Evolutionary conservation across 1,140 invertebrate species (phyloP).

Genomic region (Musca domestica): DNA sequence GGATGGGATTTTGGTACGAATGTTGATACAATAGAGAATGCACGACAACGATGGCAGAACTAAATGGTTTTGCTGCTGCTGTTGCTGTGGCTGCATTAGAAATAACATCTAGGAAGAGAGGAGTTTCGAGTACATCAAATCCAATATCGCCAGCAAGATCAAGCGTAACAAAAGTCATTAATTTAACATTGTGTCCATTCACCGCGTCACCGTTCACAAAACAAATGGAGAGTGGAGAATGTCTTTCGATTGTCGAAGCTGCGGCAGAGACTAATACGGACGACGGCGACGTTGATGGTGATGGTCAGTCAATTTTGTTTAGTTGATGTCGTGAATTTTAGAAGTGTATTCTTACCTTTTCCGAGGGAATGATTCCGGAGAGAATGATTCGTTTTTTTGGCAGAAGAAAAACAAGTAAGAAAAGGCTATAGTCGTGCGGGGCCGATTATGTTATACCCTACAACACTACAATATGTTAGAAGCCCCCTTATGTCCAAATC

Average conservation of each 20-base stretch:
- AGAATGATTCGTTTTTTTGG: too few relatives aligned
- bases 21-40: too few relatives aligned
- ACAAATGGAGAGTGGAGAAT: slow-evolving; percentile 1
- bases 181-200: slow-evolving; percentile 49
- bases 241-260: slow-evolving; percentile 19
- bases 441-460: too few relatives aligned
- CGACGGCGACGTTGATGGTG: too few relatives aligned
- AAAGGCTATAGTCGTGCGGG: too few relatives aligned
- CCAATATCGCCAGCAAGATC: slow-evolving; percentile 35
- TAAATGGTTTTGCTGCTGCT: neutral
- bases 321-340: too few relatives aligned
- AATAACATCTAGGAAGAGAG: neutral
- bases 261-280: neutral
- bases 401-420: too few relatives aligned
- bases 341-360: too few relatives aligned
- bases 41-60: too few relatives aligned
- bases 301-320: neutral
- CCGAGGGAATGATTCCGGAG: too few relatives aligned
- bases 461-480: too few relatives aligned
- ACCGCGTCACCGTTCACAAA: slow-evolving; percentile 24
- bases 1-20: neutral
- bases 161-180: slow-evolving; percentile 52
- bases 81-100: neutral
- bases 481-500: too few relatives aligned
- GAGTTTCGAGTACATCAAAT: neutral